Conservation (phyloP, 2,113 vertebrate species). For the Cromileptes altivelis region DNA sequence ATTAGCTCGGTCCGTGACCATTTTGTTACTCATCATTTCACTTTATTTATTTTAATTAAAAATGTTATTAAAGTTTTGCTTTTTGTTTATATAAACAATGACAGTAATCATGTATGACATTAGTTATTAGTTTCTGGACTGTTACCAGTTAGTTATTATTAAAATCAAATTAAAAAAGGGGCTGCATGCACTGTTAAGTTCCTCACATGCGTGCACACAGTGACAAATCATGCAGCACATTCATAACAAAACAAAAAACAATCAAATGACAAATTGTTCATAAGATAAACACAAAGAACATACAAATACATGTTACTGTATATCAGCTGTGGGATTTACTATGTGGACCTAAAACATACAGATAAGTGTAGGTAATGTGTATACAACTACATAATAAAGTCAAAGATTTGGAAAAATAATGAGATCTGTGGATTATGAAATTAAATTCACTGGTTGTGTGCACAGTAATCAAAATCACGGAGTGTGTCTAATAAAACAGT, state of each 20-base stretch:
- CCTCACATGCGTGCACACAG: background rate
- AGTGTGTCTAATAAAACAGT: constrained; percentile 31
- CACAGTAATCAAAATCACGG: constrained; percentile 33
- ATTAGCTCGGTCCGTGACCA: constrained; percentile 42
- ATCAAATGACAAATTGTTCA: background rate
- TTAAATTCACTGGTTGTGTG: constrained; percentile 21
- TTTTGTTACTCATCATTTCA: constrained; percentile 38
- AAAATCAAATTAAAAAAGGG: constrained; percentile 31
- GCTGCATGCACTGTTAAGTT: background rate
- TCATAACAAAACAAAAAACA: background rate
- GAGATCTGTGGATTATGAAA: constrained; percentile 40
- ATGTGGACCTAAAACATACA: background rate
- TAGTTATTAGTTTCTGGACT: background rate
- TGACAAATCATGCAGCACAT: background rate
- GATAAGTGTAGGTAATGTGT: background rate
- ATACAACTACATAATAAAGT: background rate
- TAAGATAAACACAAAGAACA: background rate
- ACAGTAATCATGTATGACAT: constrained; percentile 6
- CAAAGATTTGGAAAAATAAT: constrained; percentile 20
- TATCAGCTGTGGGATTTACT: background rate
- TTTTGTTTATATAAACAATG: constrained; percentile 26
- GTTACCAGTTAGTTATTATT: constrained; percentile 8
- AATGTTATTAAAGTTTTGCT: constrained; percentile 9
- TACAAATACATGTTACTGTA: background rate
- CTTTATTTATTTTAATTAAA: constrained; percentile 52